Conservation (phyloP, 2,113 vertebrate species). For the Vidua macroura region DNA sequence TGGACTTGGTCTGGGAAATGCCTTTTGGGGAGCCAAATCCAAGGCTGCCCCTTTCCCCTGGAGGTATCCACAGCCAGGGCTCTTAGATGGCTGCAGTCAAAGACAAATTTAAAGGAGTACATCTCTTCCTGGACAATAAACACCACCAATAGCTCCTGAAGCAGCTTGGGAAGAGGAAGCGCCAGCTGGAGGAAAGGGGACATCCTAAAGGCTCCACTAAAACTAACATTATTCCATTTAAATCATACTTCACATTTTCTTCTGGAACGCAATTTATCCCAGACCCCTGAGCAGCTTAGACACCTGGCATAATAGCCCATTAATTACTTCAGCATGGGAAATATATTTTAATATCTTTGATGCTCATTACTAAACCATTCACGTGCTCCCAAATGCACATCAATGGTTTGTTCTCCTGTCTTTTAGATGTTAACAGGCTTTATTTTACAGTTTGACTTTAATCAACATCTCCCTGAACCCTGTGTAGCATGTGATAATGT, state of each 20-base stretch:
- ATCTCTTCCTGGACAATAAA: background rate
- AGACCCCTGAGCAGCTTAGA: constrained; percentile 2
- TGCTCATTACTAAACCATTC: constrained; percentile 14
- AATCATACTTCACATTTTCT: background rate
- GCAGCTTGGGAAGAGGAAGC: background rate
- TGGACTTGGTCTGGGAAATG: background rate
- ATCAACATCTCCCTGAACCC: background rate
- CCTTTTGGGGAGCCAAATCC: background rate
- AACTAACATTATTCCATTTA: background rate
- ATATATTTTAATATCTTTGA: constrained; percentile 34
- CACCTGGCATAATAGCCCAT: constrained; percentile 47
- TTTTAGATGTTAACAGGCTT: background rate
- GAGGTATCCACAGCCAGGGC: background rate
- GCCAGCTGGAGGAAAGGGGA: background rate
- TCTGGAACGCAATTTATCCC: background rate
- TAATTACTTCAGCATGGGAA: constrained; percentile 43
- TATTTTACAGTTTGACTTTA: background rate
- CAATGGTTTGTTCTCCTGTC: background rate
- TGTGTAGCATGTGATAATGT: background rate
- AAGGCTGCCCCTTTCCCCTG: background rate
- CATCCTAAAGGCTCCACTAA: background rate
- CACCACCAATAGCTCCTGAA: background rate
- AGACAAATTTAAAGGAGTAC: background rate
- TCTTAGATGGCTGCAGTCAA: background rate
- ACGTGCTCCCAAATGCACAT: background rate